phyloP scores from a whole-genome alignment of 1,140 invertebrate species.

The Cryptotermes secundus region DNA sequence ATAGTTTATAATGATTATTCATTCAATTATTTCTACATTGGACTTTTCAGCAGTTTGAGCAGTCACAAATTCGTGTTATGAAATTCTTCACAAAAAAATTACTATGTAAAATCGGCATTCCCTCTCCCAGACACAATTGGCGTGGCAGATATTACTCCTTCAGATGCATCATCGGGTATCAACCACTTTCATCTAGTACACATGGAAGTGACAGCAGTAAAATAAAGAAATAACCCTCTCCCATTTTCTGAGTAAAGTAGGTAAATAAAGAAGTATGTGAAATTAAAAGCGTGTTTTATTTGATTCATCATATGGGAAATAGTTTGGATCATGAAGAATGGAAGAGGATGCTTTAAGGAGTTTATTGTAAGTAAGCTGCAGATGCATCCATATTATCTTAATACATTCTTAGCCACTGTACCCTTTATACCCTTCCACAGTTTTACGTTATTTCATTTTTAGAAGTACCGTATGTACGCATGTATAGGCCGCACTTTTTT shows the following conservation, averaged over 20 bases:
- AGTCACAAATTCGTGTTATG: conserved; percentile 18
- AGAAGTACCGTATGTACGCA: too few species aligned
- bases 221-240: conserved; percentile 21
- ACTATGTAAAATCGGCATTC: conserved; percentile 26
- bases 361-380: too few species aligned
- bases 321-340: background rate
- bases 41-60: conserved; percentile 8
- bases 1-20: background rate
- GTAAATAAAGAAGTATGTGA: conserved; percentile 34
- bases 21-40: conserved; percentile 21
- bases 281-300: conserved; percentile 22
- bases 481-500: too few species aligned
- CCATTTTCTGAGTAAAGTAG: conserved; percentile 36
- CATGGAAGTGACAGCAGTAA: conserved; percentile 33
- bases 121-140: conserved; percentile 12
- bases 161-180: conserved; percentile 31
- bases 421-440: too few species aligned
- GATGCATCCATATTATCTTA: too few species aligned
- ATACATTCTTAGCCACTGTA: too few species aligned
- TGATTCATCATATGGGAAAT: background rate
- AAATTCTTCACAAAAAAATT: conserved; percentile 33
- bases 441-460: too few species aligned
- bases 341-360: background rate
- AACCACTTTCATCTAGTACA: conserved; percentile 33
- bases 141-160: conserved; percentile 33